phyloP scores from a whole-genome alignment of 2,797 vertebrate species.

The Cirrhinus mrigala region DNA sequence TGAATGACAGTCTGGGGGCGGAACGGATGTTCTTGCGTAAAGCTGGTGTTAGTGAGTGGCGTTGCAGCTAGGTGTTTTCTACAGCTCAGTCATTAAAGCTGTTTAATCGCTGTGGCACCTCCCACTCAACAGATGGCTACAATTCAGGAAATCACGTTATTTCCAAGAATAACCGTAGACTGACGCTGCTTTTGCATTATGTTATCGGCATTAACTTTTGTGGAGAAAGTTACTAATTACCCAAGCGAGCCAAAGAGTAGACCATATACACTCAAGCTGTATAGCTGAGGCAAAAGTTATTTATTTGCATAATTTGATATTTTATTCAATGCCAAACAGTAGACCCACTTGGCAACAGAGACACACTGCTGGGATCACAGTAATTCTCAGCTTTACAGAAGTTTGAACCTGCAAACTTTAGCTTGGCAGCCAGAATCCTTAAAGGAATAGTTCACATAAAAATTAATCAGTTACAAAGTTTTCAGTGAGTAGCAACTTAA shows the following conservation, averaged over 20 bases:
- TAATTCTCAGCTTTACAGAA: slow-evolving; percentile 2
- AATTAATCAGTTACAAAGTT: background rate
- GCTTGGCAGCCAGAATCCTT: background rate
- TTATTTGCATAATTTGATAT: background rate
- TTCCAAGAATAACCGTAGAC: slow-evolving; percentile 30
- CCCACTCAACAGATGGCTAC: slow-evolving; percentile 59
- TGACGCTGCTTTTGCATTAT: slow-evolving; percentile 13
- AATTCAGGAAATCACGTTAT: slow-evolving; percentile 35
- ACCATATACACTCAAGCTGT: background rate
- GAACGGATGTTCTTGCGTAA: slow-evolving; percentile 16
- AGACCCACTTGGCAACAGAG: background rate
- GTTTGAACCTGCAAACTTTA: background rate
- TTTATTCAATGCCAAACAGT: background rate
- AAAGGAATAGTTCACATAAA: background rate
- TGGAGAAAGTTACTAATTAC: slow-evolving; percentile 26
- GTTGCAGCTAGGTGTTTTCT: slow-evolving; percentile 25
- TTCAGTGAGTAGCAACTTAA: background rate
- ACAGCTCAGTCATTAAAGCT: slow-evolving; percentile 35
- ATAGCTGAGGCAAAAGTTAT: background rate
- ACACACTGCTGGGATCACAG: background rate
- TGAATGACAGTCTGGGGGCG: background rate
- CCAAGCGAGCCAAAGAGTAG: background rate
- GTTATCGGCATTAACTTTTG: slow-evolving; percentile 12
- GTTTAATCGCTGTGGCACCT: slow-evolving; percentile 19
- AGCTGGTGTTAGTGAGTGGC: slow-evolving; percentile 15